phyloP scores from a whole-genome alignment of 2,797 vertebrate genomes.

The Philypnodon macrostomus region DNA sequence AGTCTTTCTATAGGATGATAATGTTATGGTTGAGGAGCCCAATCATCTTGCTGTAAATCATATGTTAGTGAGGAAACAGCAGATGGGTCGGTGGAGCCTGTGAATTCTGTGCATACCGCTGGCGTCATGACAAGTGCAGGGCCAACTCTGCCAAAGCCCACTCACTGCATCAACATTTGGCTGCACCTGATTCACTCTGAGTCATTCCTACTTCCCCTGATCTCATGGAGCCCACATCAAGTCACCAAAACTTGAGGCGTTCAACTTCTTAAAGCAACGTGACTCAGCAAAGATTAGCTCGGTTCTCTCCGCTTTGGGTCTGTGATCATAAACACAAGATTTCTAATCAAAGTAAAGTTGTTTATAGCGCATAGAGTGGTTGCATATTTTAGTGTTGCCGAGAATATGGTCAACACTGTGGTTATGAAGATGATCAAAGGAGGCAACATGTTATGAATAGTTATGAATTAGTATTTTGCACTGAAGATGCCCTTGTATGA shows the following conservation, averaged over 20 bases:
- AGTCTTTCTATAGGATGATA: constrained; percentile 6
- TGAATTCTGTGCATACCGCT: constrained; percentile 26
- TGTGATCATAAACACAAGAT: background rate
- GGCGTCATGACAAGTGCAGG: constrained; percentile 31
- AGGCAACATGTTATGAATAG: background rate
- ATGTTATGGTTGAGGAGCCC: constrained; percentile 1
- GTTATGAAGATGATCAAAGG: background rate
- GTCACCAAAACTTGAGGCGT: constrained; percentile 1
- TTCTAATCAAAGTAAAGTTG: constrained; percentile 25
- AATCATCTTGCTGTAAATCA: constrained; percentile 14
- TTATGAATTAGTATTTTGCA: background rate
- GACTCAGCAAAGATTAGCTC: constrained; percentile 27
- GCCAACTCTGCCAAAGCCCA: constrained; percentile 23
- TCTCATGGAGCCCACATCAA: constrained; percentile 23
- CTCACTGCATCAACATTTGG: constrained; percentile 40
- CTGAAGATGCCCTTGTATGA: no score
- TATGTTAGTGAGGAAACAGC: constrained; percentile 10
- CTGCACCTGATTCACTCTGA: constrained; percentile 53
- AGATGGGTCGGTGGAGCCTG: constrained; percentile 31
- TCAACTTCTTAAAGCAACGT: constrained; percentile 15
- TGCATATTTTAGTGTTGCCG: constrained; percentile 5
- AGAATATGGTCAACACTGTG: constrained; percentile 10
- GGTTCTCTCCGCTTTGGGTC: background rate
- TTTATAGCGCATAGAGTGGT: constrained; percentile 21
- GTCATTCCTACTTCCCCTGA: constrained; percentile 30